Evolutionary conservation across 2,888 invertebrate genomes (phyloP), one percentile per base, ranked within the genome.

Genomic region (Allophyes oxyacanthae): DNA sequence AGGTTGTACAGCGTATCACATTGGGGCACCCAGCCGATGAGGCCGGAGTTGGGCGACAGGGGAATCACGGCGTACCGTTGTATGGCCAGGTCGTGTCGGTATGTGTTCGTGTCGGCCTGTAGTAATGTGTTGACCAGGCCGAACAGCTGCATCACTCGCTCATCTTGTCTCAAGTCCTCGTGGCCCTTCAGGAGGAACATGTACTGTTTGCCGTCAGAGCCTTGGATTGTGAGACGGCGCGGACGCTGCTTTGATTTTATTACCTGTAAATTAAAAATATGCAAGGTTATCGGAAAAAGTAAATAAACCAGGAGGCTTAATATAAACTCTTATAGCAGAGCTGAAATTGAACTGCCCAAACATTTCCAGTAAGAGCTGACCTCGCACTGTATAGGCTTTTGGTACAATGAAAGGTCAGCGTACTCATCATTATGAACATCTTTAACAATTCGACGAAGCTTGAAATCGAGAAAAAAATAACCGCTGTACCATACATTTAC

Each of bases 11-110:
- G 94, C 0, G 99, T 99, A 91, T 99, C 99, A 89, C 99, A 99
- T 86, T 99, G 98, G 0, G 99, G 99, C 53, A 99, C 99, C 99
- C 99, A 99, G 59, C 99, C 99, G 71, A 99, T 99, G 26, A 99
- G 95, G 0, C 99, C 99, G 3, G 99, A 99, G 91, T 99, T 99
- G 0, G 99, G 99, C 26, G 99, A 99, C 45, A 99, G 92, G 0
- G 99, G 99, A 77, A 99, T 98, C 8, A 99, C 99, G 0, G 99
- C 99, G 86, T 99, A 99, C 41, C 99, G 95, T 94, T 99, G 97
- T 74, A 94, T 93, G 11, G 92, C 93, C 1, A 98, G 91, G 88
- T 99, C 99, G 72, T 98, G 95, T 36, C 98, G 92, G 89, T 98
- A 98, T 0, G 99, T 99, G 84, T 98, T 99, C 0, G 98, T 97